Base-by-base conservation (phyloP, 2,113 vertebrate genomes). In the Gadus chalcogrammus region DNA sequence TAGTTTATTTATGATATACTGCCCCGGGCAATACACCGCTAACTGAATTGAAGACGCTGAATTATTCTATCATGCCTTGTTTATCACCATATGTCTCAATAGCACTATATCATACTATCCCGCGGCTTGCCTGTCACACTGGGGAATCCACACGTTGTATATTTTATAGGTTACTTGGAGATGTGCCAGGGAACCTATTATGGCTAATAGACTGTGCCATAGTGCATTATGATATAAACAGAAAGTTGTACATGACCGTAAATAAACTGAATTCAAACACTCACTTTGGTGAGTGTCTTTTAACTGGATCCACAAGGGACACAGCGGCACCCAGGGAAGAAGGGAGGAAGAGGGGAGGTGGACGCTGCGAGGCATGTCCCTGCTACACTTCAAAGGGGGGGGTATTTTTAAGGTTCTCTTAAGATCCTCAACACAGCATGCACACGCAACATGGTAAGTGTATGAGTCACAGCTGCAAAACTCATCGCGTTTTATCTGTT, bases 171-270 rank as follows among this genome's bases (percentile, higher is more conserved):
- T 80, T 74, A 70, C 77, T 20, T 85, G 81, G 78, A 83, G n/a
- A 15, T 62, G 70, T 65, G 78, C 82, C 84, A 88, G 70, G 42
- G 27, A 81, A 60, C 67, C 77, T 80, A 73, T 82, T 82, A 79
- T 13, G 24, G 62, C 79, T 82, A 82, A 85, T 76, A 83, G 78
- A 84, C 74, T 73, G 3, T 42, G 81, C 70, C 74, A 67, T 38
- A 70, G 74, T 53, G 69, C 80, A 71, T 81, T 82, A 48, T 81
- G 84, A 88, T 81, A 71, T 79, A 85, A 87, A 86, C 77, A 84
- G 79, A 85, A 84, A 85, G 84, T 84, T 88, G 82, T 78, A 85
- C 81, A 85, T 61, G 76, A 73, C 78, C 71, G 70, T 91, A 87
- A 86, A 90, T 75, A 74, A 77, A 74, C 67, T 63, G 76, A 84